These are phyloP conservation scores for Chiloscyllium plagiosum DNA, from an alignment of 2,113 vertebrate species.

Conservation along the genomic window DNA sequence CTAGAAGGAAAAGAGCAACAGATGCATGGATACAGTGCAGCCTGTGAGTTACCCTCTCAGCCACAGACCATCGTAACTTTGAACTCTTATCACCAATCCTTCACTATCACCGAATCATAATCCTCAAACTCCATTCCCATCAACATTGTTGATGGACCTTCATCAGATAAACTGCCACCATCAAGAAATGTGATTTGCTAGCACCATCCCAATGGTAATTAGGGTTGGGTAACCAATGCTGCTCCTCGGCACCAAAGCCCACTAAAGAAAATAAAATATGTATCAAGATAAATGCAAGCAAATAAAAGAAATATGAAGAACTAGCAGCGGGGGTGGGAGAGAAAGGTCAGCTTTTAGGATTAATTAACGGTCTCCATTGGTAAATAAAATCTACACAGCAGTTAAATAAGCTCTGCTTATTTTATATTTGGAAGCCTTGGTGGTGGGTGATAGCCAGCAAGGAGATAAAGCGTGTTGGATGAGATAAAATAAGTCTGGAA, in stretches of 20 bases:
- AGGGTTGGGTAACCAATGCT: not conserved
- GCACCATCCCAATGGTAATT: not conserved
- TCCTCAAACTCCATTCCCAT: no score
- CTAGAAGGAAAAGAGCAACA: no score
- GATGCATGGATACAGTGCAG: no score
- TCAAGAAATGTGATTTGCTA: not conserved
- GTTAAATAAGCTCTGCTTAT: not conserved
- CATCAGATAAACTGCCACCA: not conserved
- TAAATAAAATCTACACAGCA: not conserved
- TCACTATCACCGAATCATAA: no score
- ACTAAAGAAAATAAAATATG: not conserved
- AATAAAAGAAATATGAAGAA: not conserved
- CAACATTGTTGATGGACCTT: not conserved
- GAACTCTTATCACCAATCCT: no score
- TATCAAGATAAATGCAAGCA: not conserved
- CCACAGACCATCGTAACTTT: no score
- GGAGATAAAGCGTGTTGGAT: not conserved
- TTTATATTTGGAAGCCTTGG: not conserved
- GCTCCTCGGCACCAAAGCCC: not conserved
- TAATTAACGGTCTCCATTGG: not conserved
- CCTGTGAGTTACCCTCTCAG: no score
- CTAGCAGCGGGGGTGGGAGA: not conserved
- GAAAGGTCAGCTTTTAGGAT: not conserved
- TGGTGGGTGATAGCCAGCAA: not conserved
- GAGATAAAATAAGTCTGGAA: not conserved